phyloP scores from a whole-genome alignment of 2,113 vertebrate species.

The Elephantulus edwardii region DNA sequence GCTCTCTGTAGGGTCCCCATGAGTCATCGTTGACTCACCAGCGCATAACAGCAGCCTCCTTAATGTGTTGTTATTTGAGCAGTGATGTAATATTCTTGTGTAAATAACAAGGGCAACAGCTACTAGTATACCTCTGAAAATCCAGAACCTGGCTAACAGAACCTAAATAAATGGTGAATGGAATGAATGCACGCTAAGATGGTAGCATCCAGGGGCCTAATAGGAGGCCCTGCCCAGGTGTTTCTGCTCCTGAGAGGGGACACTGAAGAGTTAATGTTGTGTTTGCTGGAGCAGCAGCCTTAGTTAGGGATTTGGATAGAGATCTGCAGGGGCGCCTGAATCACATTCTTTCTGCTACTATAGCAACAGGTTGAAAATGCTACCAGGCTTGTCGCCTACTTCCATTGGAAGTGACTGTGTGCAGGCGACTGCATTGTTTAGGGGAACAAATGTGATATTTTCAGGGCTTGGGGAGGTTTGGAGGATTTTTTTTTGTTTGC shows the following conservation, averaged over 20 bases:
- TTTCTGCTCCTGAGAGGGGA: slow-evolving; percentile 7
- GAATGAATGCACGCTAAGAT: not conserved
- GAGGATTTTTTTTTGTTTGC: too few species aligned
- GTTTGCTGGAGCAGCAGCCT: not conserved
- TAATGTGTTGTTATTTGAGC: slow-evolving; percentile 30
- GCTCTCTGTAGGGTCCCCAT: too few species aligned
- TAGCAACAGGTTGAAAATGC: slow-evolving; percentile 82
- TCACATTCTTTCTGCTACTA: slow-evolving; percentile 79
- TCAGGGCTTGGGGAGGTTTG: slow-evolving; percentile 46
- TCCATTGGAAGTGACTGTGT: slow-evolving; percentile 47
- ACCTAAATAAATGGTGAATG: not conserved
- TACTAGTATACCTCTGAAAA: slow-evolving; percentile 18
- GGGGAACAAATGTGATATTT: too few species aligned
- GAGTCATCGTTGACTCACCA: too few species aligned
- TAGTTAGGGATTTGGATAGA: slow-evolving; percentile 55
- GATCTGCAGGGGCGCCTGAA: slow-evolving; percentile 52
- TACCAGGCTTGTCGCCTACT: slow-evolving; percentile 45
- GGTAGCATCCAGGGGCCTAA: not conserved
- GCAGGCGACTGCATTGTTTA: slow-evolving; percentile 78
- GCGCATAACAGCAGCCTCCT: too few species aligned
- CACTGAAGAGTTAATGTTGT: slow-evolving; percentile 73
- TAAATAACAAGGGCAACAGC: not conserved
- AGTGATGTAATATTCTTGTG: not conserved
- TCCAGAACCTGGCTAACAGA: not conserved
- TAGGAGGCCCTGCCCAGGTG: not conserved